Conservation (phyloP, 2,888 invertebrate species). For the Drosophila greeni region DNA sequence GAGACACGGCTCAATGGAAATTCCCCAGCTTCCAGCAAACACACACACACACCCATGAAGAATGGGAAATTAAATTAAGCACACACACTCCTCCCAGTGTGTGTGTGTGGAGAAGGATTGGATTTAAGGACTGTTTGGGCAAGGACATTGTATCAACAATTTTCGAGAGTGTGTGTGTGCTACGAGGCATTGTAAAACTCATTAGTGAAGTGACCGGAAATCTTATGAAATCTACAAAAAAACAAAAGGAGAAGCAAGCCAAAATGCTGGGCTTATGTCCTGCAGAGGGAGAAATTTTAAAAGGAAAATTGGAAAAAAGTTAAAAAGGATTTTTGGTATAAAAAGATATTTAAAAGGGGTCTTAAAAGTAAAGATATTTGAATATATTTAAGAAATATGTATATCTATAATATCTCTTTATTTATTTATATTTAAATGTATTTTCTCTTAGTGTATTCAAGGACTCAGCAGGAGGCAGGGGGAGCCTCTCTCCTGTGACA, state of each 20-base stretch:
- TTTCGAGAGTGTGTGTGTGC: conserved; percentile 40
- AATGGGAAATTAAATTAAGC: conserved; percentile 66
- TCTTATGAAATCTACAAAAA: conserved; percentile 64
- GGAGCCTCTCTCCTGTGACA: conserved; percentile 32
- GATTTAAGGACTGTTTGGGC: conserved; percentile 43
- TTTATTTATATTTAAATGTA: too few species aligned
- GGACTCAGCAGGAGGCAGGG: background rate
- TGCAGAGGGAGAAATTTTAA: background rate
- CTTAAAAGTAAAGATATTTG: background rate
- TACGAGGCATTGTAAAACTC: conserved; percentile 66
- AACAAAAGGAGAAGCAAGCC: conserved; percentile 18
- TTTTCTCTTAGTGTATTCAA: background rate
- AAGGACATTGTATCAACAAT: conserved; percentile 59
- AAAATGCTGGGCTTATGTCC: conserved; percentile 52
- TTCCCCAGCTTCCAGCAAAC: conserved; percentile 39
- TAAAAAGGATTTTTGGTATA: background rate
- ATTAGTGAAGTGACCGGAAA: conserved; percentile 74
- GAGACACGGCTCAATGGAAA: conserved; percentile 54
- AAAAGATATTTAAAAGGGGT: too few species aligned
- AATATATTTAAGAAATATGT: background rate
- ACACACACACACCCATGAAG: conserved; percentile 35
- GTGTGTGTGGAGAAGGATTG: conserved; percentile 34
- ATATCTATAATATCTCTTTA: too few species aligned
- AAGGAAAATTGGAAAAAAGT: background rate
- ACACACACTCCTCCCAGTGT: conserved; percentile 16